These are phyloP conservation scores for Noctua janthina DNA, from an alignment of 2,888 invertebrate genomes.

Conservation along the genomic window DNA sequence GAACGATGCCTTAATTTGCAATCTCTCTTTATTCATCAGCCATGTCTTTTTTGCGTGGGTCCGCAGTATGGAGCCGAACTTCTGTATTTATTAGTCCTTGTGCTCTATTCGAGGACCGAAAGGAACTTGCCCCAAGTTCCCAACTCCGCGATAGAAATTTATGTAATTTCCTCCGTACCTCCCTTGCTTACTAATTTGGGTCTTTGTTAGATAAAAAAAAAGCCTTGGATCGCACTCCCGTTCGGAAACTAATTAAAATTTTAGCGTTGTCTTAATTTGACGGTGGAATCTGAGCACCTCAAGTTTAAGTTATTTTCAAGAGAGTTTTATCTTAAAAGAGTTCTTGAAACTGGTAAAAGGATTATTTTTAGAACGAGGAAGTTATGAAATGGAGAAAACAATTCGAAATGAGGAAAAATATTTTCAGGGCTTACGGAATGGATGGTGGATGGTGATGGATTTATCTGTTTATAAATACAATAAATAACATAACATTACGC, in stretches of 20 bases:
- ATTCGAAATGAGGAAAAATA: not conserved
- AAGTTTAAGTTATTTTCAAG: conserved; percentile 37
- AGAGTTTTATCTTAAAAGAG: conserved; percentile 29
- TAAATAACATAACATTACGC: not conserved
- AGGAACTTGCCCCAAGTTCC: conserved; percentile 39
- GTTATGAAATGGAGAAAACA: not conserved
- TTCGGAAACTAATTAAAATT: conserved; percentile 69
- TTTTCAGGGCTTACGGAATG: not conserved
- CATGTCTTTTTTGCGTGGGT: not conserved
- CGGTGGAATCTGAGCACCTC: conserved; percentile 53
- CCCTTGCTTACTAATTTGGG: conserved; percentile 65
- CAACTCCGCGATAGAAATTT: conserved; percentile 66
- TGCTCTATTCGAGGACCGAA: conserved; percentile 6
- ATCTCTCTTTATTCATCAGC: not conserved
- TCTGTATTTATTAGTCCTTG: not conserved
- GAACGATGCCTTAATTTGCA: not conserved
- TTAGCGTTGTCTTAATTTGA: conserved; percentile 64
- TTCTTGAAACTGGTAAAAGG: conserved; percentile 10
- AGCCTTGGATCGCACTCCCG: conserved; percentile 37
- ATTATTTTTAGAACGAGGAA: conserved; percentile 22
- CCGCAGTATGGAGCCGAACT: not conserved
- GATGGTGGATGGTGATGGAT: not conserved
- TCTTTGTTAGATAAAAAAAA: conserved; percentile 62
- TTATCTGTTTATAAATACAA: not conserved
- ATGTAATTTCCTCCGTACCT: conserved; percentile 65